These are phyloP conservation scores for Anomalospiza imberbis DNA, from an alignment of 2,797 vertebrate genomes.

Conservation along the genomic window DNA sequence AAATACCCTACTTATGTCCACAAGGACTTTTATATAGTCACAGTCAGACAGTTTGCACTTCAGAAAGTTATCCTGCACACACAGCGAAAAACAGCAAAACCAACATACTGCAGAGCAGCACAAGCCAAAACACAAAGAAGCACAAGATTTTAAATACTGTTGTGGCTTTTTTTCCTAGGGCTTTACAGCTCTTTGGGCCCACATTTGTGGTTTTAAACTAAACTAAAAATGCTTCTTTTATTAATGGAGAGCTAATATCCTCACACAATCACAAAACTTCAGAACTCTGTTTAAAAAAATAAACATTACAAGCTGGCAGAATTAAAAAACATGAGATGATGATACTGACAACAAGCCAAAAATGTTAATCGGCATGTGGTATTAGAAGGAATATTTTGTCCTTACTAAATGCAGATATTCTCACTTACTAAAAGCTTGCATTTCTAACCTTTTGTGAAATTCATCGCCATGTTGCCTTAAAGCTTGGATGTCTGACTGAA, in stretches of 20 bases:
- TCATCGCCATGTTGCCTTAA: neutral
- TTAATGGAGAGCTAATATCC: neutral
- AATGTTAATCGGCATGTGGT: neutral
- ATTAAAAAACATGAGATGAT: neutral
- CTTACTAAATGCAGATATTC: neutral
- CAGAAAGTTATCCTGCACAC: neutral
- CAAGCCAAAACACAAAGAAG: neutral
- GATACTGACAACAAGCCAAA: neutral
- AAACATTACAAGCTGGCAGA: neutral
- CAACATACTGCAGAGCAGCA: neutral
- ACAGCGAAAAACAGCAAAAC: neutral
- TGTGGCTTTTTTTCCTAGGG: neutral
- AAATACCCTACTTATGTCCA: neutral
- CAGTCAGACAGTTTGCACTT: neutral
- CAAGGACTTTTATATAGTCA: neutral
- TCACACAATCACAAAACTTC: neutral
- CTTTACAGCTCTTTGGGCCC: neutral
- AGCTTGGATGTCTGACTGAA: neutral
- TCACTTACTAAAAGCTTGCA: neutral
- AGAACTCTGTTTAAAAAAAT: neutral
- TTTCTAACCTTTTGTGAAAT: neutral
- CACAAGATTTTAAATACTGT: neutral
- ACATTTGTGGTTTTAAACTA: neutral
- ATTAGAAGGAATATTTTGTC: neutral
- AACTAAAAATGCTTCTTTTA: neutral